Evolutionary conservation across 2,888 invertebrate species (phyloP).

Genomic region (Tiphia femorata): DNA sequence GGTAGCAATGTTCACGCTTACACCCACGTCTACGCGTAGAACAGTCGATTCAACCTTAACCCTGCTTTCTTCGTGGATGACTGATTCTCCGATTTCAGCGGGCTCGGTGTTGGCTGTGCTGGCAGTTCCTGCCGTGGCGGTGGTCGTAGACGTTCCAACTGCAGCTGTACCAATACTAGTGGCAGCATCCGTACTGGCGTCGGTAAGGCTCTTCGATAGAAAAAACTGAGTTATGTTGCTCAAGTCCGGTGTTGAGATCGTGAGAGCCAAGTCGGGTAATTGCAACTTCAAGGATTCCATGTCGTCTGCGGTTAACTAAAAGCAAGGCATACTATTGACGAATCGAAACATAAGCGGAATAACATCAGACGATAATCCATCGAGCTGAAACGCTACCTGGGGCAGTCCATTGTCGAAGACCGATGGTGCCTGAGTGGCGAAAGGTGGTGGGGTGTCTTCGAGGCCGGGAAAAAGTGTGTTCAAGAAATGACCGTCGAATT

Average conservation of each 20-base stretch:
- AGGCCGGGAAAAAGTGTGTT: constrained; percentile 91
- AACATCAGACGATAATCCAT: neutral
- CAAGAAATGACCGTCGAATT: constrained; percentile 88
- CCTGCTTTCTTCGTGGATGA: too few species aligned
- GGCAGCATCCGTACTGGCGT: constrained; percentile 52
- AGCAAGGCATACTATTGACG: neutral
- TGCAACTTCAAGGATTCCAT: constrained; percentile 76
- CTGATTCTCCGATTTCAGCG: too few species aligned
- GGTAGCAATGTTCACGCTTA: too few species aligned
- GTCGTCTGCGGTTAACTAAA: constrained; percentile 70
- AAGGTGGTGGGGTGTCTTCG: constrained; percentile 85
- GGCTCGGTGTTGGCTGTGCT: too few species aligned
- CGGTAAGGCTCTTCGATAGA: constrained; percentile 70
- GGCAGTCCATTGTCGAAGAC: constrained; percentile 83
- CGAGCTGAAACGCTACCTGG: constrained; percentile 73
- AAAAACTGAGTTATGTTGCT: constrained; percentile 81
- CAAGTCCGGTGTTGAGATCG: constrained; percentile 79
- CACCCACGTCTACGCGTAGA: constrained; percentile 51
- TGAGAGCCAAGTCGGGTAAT: constrained; percentile 78
- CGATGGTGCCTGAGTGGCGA: constrained; percentile 84
- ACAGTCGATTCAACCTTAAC: constrained; percentile 56
- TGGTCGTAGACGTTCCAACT: too few species aligned
- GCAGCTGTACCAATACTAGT: too few species aligned
- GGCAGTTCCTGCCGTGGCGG: too few species aligned
- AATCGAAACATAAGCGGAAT: neutral